phyloP scores from a whole-genome alignment of 2,113 vertebrate genomes.

The Plecturocebus donacophilus region DNA sequence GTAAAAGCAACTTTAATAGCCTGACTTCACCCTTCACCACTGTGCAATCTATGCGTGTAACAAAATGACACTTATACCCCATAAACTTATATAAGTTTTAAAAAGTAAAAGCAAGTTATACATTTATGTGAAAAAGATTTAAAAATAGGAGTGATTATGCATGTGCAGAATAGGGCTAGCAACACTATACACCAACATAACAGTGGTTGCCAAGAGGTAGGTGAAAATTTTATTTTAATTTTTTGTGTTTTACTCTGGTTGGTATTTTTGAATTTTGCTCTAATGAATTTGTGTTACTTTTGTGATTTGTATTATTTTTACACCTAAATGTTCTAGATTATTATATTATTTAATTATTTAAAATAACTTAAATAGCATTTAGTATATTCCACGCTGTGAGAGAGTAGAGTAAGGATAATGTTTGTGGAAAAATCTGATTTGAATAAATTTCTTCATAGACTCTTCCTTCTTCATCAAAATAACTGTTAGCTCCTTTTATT shows the following conservation, averaged over 20 bases:
- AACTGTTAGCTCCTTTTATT: conserved; percentile 19
- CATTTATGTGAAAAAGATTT: not conserved
- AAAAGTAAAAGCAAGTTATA: not conserved
- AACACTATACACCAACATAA: not conserved
- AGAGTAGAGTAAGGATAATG: not conserved
- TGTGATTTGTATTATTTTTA: conserved; percentile 13
- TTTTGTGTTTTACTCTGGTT: not conserved
- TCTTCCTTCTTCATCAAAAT: conserved; percentile 12
- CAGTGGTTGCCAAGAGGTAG: not conserved
- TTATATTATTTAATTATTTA: not conserved
- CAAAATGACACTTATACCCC: not conserved
- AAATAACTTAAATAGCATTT: not conserved
- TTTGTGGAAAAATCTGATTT: conserved; percentile 32
- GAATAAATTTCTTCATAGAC: conserved; percentile 18
- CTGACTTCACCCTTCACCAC: not conserved
- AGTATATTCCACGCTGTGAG: not conserved
- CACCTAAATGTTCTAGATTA: too few species aligned
- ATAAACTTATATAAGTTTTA: not conserved
- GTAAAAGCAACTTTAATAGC: not conserved
- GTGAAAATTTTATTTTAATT: not conserved
- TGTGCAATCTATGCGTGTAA: not conserved
- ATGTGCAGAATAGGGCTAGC: not conserved
- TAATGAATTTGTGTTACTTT: not conserved
- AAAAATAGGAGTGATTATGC: not conserved
- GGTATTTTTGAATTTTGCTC: conserved; percentile 17